phyloP scores from a whole-genome alignment of 2,888 invertebrate species.

The Meteorus colon region DNA sequence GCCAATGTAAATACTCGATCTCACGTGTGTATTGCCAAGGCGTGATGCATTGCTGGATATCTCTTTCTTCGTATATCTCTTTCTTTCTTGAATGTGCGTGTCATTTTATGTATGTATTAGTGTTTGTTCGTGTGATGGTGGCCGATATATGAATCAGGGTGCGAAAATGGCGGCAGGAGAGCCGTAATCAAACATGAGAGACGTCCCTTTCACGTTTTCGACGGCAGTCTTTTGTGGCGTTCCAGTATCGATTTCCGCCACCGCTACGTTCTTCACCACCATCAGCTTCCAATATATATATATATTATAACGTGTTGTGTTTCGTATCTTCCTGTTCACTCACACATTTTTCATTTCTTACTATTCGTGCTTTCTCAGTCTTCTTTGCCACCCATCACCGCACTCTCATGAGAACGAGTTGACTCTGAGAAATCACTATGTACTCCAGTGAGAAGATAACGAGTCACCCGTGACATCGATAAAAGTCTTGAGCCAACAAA shows the following conservation, averaged over 20 bases:
- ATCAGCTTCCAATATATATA: constrained; percentile 19
- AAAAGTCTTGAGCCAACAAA: constrained; percentile 20
- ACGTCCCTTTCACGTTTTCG: constrained; percentile 51
- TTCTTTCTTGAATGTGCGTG: background rate
- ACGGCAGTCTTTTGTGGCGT: constrained; percentile 42
- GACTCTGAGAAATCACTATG: constrained; percentile 26
- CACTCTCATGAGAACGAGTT: constrained; percentile 16
- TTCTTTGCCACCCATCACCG: background rate
- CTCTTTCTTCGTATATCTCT: background rate
- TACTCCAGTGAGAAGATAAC: constrained; percentile 27
- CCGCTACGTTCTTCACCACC: constrained; percentile 19
- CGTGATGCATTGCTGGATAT: background rate
- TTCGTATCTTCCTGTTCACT: background rate
- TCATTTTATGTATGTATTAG: background rate
- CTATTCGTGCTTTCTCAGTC: constrained; percentile 46
- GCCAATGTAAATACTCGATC: constrained; percentile 11
- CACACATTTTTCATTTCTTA: background rate
- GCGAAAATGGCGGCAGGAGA: constrained; percentile 55
- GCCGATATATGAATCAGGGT: constrained; percentile 58
- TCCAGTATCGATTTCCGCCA: constrained; percentile 45
- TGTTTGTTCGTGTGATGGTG: constrained; percentile 50
- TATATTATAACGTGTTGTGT: background rate
- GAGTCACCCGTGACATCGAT: constrained; percentile 31
- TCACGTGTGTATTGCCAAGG: background rate
- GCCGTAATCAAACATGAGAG: constrained; percentile 60